phyloP scores from a whole-genome alignment of 2,797 vertebrate species.

The Clarias laeviceps region DNA sequence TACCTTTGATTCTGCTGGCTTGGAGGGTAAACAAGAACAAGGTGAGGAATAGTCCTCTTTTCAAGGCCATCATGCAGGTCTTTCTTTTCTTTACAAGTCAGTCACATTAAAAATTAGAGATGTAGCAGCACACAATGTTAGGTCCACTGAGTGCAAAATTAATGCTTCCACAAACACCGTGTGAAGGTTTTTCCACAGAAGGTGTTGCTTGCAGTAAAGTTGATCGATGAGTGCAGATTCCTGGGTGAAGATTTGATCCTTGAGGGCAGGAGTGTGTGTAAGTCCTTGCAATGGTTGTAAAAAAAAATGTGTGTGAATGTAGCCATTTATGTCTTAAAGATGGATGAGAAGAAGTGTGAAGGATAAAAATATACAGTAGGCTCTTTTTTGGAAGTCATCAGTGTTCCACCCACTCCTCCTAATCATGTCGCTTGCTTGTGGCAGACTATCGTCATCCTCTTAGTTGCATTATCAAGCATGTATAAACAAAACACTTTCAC shows the following conservation, averaged over 20 bases:
- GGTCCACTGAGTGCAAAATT: constrained; percentile 54
- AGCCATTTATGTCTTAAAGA: constrained; percentile 21
- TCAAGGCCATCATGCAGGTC: constrained; percentile 82
- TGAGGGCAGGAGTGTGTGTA: constrained; percentile 41
- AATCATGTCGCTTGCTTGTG: constrained; percentile 86
- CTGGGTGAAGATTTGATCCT: constrained; percentile 56
- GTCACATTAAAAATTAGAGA: constrained; percentile 64
- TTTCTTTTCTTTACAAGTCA: constrained; percentile 62
- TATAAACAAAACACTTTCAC: constrained; percentile 68
- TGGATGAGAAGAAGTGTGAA: constrained; percentile 73
- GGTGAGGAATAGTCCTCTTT: constrained; percentile 81
- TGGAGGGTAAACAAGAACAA: constrained; percentile 85
- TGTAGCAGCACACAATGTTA: constrained; percentile 56
- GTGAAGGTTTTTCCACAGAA: constrained; percentile 47
- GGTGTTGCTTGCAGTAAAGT: constrained; percentile 13
- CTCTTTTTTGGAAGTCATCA: constrained; percentile 85
- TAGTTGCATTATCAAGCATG: constrained; percentile 76
- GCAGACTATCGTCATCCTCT: constrained; percentile 86
- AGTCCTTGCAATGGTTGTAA: constrained; percentile 42
- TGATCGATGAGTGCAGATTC: constrained; percentile 44
- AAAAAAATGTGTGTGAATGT: constrained; percentile 22
- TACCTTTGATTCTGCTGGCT: constrained; percentile 87
- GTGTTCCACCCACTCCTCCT: constrained; percentile 86
- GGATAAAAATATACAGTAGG: constrained; percentile 80
- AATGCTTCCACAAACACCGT: constrained; percentile 44